Evolutionary conservation across 2,113 vertebrate species (phyloP).

Genomic region (Actenoides lindsayi): DNA sequence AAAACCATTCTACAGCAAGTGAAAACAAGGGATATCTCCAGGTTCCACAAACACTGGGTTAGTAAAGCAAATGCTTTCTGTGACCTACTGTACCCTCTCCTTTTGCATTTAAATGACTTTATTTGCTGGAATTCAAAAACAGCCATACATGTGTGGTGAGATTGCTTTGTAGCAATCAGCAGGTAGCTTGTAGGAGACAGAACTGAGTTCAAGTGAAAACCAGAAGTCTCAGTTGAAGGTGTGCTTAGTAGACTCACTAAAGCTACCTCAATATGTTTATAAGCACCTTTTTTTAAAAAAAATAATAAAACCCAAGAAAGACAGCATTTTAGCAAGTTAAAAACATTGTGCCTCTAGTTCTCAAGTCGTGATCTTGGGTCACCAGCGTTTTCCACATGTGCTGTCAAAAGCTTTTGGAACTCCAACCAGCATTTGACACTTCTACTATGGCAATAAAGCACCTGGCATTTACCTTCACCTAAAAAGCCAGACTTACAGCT

Average conservation of each 20-base stretch:
- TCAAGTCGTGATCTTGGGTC: neutral
- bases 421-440: neutral
- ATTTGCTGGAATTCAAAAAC: neutral
- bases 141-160: neutral
- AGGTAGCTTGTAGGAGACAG: neutral
- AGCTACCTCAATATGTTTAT: neutral
- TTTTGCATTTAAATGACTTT: neutral
- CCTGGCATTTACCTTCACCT: neutral
- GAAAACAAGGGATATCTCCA: neutral
- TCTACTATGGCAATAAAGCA: neutral
- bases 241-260: neutral
- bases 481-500: neutral
- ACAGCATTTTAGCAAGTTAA: neutral
- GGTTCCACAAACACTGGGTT: neutral
- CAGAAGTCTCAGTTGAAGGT: neutral
- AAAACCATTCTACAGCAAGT: neutral
- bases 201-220: neutral
- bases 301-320: neutral
- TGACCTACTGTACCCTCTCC: neutral
- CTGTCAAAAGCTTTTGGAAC: neutral
- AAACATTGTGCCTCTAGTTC: neutral
- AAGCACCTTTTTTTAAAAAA: neutral
- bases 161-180: neutral
- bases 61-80: constrained; percentile 27
- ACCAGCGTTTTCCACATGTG: constrained; percentile 1